Evolutionary conservation across 2,888 invertebrate species (phyloP).

Genomic region (Athripsodes cinereus): DNA sequence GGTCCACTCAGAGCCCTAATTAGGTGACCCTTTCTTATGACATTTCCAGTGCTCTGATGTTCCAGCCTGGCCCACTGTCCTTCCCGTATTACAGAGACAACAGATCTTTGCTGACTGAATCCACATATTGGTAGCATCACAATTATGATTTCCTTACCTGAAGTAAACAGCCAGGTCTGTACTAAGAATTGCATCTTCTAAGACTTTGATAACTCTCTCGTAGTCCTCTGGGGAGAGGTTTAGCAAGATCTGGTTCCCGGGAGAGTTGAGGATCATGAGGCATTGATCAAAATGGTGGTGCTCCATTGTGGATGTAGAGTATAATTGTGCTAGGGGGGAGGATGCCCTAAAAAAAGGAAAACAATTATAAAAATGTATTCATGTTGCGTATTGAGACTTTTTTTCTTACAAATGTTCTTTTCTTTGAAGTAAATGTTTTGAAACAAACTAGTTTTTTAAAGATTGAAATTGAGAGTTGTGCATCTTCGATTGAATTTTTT

Average conservation of each 20-base stretch:
- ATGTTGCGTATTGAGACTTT: too few species aligned
- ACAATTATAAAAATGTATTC: background rate
- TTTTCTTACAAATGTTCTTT: too few species aligned
- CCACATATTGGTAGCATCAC: too few species aligned
- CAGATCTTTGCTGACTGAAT: too few species aligned
- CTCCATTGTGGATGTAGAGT: constrained; percentile 94
- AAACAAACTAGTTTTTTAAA: background rate
- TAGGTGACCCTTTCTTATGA: too few species aligned
- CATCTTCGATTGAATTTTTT: too few species aligned
- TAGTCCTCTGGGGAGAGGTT: constrained; percentile 89
- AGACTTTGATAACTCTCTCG: constrained; percentile 79
- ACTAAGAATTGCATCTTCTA: constrained; percentile 91
- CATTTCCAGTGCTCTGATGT: too few species aligned
- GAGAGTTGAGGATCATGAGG: constrained; percentile 92
- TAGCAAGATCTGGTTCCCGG: constrained; percentile 86
- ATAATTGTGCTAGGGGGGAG: constrained; percentile 82
- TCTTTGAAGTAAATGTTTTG: too few species aligned
- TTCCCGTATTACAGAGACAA: too few species aligned
- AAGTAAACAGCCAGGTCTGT: constrained; percentile 93
- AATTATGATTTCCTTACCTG: constrained; percentile 58
- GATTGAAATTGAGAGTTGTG: too few species aligned
- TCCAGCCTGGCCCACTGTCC: too few species aligned
- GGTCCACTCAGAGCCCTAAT: too few species aligned
- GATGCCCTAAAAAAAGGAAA: constrained; percentile 64
- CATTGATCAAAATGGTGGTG: constrained; percentile 97